Evolutionary conservation across 2,888 invertebrate genomes (phyloP).

Genomic region (Leucozona laternaria): DNA sequence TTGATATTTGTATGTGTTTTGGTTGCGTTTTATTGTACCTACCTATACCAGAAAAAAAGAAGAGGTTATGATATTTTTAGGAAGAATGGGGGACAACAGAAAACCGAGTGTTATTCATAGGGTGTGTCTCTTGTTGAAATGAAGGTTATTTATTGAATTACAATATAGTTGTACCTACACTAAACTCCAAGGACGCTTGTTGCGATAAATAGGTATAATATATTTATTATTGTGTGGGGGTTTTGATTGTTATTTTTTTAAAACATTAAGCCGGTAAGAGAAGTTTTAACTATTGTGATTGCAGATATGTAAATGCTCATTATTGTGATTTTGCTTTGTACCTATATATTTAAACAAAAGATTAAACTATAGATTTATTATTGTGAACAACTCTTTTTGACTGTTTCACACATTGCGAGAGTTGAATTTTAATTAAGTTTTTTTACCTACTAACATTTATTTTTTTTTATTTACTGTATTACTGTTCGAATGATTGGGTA

Average conservation of each 20-base stretch:
- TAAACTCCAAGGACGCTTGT: background rate
- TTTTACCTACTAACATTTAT: too few species aligned
- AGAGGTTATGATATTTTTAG: constrained; percentile 26
- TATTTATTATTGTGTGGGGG: background rate
- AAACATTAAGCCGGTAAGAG: background rate
- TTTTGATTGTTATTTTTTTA: too few species aligned
- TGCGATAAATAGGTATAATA: background rate
- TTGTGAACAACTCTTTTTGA: background rate
- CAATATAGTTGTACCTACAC: background rate
- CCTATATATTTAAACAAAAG: background rate
- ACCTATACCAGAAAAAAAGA: background rate
- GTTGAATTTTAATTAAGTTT: background rate
- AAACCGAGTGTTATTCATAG: constrained; percentile 8
- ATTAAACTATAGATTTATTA: background rate
- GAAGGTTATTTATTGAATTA: constrained; percentile 54
- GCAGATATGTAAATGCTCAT: background rate
- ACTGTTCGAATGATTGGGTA: background rate
- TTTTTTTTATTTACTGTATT: too few species aligned
- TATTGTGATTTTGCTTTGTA: background rate
- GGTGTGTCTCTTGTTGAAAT: constrained; percentile 61
- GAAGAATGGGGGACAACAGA: constrained; percentile 27
- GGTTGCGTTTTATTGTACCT: constrained; percentile 28
- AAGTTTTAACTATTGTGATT: background rate
- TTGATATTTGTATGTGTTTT: constrained; percentile 55
- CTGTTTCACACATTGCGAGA: background rate